phyloP scores from a whole-genome alignment of 64 coral and sea anemone genomes.

The Porites australiensis region DNA sequence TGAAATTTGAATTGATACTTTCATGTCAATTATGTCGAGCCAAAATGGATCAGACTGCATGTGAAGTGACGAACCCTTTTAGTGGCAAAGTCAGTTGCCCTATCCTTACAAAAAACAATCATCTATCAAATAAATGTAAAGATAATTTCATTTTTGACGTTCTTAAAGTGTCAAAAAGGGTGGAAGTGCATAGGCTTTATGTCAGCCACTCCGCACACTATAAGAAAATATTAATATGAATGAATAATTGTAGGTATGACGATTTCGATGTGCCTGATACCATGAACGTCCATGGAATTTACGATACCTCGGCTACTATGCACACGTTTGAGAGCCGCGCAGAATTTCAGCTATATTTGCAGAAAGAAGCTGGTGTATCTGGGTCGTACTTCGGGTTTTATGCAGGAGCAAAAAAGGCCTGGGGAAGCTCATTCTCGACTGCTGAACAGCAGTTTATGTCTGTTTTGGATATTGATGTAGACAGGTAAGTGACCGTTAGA shows the following conservation, averaged over 20 bases:
- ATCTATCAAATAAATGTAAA: no score
- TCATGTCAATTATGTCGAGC: no score
- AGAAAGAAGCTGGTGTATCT: conserved; percentile 47
- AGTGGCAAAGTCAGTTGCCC: no score
- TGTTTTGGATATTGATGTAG: conserved; percentile 7
- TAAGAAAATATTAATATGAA: neutral
- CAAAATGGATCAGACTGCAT: no score
- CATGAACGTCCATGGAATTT: conserved; percentile 71
- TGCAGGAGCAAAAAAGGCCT: conserved; percentile 19
- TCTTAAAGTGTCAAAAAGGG: no score
- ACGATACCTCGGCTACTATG: conserved; percentile 45
- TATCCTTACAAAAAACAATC: no score
- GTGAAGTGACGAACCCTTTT: no score
- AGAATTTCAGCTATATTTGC: conserved; percentile 36
- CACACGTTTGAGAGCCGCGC: conserved; percentile 11
- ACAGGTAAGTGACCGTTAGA: conserved; percentile 1
- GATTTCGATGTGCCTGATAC: conserved; percentile 42
- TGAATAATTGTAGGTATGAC: conserved; percentile 15
- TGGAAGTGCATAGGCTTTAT: no score
- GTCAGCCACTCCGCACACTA: no score
- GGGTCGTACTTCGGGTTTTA: conserved; percentile 51
- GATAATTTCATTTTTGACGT: no score
- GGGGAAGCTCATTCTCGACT: neutral
- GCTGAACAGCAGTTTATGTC: conserved; percentile 20
- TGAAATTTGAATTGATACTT: no score